Base-by-base conservation (phyloP, 1,140 invertebrate species). In the Tachypleus tridentatus region DNA sequence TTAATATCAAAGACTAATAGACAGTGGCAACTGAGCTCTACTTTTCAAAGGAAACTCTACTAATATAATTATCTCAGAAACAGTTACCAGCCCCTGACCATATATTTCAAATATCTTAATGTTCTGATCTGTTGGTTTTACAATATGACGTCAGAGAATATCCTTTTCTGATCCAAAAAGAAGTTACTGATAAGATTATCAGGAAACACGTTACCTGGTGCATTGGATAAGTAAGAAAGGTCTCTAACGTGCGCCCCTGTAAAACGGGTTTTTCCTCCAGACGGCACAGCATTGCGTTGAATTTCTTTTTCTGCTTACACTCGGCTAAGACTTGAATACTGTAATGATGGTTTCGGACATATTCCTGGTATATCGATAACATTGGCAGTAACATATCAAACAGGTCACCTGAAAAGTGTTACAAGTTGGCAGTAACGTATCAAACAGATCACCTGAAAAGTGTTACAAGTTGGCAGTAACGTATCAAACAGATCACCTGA, bases 301-400 rank as follows among this genome's bases (percentile, higher is more conserved):
- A 96, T 58, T 86, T 83, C 29, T 84, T 79, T 67, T 82, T 82
- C 77, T 93, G 91, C 76, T 96, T 97, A 75, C 92, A 95, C 76
- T 95, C 91, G 0, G 92, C 93, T 57, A 96, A 81, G 4, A 95
- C 91, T 80, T 96, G 90, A 5, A 95, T 80, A 67, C 88, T 91
- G 79, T 92, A 95, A 76, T 95, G 91, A 76, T 95, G 92, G 76
- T 94, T 95, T 57, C 92, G 77, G 6, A 95, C 91, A 74, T 94
- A 95, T 79, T 95, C 91, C 80, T 95, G 91, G 79, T 95, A 95
- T 75, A 95, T 95, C 71, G 86, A 88, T 73, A 95, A 79, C 91
- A 95, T 94, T 57, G 92, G 91, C 67, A 94, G 81, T 70, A 94
- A 77, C 89, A 95, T 93, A 77, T 94, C 90, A 78, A 95, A 95